A percentile compares a stretch with the other conserved stretches of the same genome.
These are phyloP conservation scores for Meandrusa payeni DNA, from an alignment of 2,888 invertebrate species.

Conservation along the genomic window DNA sequence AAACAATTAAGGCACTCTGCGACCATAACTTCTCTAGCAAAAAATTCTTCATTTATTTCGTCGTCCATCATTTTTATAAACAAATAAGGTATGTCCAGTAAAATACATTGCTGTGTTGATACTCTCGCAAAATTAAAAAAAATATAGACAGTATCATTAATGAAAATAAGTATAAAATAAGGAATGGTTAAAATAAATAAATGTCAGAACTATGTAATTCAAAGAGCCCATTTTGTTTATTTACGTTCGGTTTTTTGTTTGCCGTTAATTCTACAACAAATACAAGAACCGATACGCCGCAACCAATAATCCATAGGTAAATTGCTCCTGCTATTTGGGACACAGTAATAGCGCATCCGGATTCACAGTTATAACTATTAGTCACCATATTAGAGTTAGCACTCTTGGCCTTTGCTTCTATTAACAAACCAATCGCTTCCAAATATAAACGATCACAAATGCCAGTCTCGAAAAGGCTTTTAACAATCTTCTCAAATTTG, in stretches of 20 bases:
- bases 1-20: no score
- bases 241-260: not conserved
- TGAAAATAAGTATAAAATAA: not conserved
- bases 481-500: slow-evolving; percentile 38
- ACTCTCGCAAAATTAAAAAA: no score
- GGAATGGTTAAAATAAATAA: not conserved
- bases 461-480: slow-evolving; percentile 57
- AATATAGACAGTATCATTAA: no score
- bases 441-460: slow-evolving; percentile 48
- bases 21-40: no score
- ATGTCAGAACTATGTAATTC: no score
- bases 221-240: no score
- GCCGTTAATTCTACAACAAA: slow-evolving; percentile 45
- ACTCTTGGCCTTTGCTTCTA: slow-evolving; percentile 42
- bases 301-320: slow-evolving; percentile 53
- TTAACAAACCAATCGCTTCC: slow-evolving; percentile 51
- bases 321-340: slow-evolving; percentile 48
- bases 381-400: slow-evolving; percentile 44
- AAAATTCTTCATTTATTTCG: no score
- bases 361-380: slow-evolving; percentile 54
- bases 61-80: no score
- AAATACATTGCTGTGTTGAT: no score
- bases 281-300: slow-evolving; percentile 39
- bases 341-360: slow-evolving; percentile 55
- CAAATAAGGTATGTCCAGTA: no score